These are phyloP conservation scores for Litocranius walleri DNA, from an alignment of 2,113 vertebrate species.

Conservation along the genomic window DNA sequence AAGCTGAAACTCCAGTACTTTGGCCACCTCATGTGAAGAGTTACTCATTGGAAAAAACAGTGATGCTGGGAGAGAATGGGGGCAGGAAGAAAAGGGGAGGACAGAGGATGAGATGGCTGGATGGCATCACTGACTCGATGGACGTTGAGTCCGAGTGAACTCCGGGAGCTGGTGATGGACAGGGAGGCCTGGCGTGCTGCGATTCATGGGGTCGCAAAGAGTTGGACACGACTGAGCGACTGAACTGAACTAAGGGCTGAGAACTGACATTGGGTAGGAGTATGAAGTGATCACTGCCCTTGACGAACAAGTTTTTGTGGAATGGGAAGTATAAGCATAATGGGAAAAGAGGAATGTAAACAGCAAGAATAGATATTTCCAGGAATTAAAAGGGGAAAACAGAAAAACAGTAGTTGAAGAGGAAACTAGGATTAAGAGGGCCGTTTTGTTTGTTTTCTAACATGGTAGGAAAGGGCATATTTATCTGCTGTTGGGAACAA, in stretches of 20 bases:
- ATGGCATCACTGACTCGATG: too few species aligned
- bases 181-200: too few species aligned
- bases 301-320: not conserved
- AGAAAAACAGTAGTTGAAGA: not conserved
- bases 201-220: too few species aligned
- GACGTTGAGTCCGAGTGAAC: too few species aligned
- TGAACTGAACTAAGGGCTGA: not conserved
- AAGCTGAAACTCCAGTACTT: too few species aligned
- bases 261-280: not conserved
- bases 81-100: too few species aligned
- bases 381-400: not conserved
- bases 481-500: not conserved
- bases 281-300: not conserved
- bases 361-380: not conserved
- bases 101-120: too few species aligned
- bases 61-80: too few species aligned
- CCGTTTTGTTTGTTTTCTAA: not conserved
- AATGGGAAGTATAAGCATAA: not conserved
- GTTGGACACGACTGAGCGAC: too few species aligned
- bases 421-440: not conserved
- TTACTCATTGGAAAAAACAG: too few species aligned
- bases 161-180: too few species aligned
- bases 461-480: not conserved
- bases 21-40: too few species aligned
- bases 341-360: not conserved